Base-by-base conservation (phyloP, 64 coral and sea anemone genomes). In the Orbicella faveolata region DNA sequence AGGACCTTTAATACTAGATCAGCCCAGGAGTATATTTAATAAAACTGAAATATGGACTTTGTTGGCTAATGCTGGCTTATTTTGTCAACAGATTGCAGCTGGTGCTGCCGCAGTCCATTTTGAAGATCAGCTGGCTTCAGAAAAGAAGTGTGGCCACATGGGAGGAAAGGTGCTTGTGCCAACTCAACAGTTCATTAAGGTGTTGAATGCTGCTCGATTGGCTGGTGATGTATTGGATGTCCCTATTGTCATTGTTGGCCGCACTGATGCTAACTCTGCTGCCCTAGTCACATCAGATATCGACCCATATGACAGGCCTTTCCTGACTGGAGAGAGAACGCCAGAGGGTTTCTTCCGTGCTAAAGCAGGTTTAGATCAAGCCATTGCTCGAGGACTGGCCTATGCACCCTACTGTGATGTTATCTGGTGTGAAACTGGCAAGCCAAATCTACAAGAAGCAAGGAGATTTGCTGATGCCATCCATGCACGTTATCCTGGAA, bases 81-180 rank as follows among this genome's bases (percentile, higher is more conserved):
- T 65, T 76, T 44, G 16, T 61, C 69, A 79, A 87, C 79, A 99
- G 97, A 99, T 99, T 78, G 79, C 78, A 51, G 89, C 97, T 55
- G 97, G 97, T 57, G 97, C 97, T 53, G 79, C 94, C 35, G 97
- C 94, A 62, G 94, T 99, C 2, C 97, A 99, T 83, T 91, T 99
- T 80, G 97, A 99, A 92, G 97, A 99, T 77, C 97, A 99, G 51
- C 91, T 99, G 82, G 97, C 97, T 30, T 96, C 97, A 80, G 97
- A 99, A 75, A 99, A 99, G 84, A 99, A 99, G 67, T 99, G 97
- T 92, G 97, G 97, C 21, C 97, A 99, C 69, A 95, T 99, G 93
- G 97, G 97, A 83, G 97, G 97, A 80, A 99, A 99, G 18, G 97
- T 99, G 11, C 89, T 99, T 52, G 97, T 99, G 0, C 97, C 97